phyloP scores from a whole-genome alignment of 92 coral and sea anemone species.

The Actinernus sp. region DNA sequence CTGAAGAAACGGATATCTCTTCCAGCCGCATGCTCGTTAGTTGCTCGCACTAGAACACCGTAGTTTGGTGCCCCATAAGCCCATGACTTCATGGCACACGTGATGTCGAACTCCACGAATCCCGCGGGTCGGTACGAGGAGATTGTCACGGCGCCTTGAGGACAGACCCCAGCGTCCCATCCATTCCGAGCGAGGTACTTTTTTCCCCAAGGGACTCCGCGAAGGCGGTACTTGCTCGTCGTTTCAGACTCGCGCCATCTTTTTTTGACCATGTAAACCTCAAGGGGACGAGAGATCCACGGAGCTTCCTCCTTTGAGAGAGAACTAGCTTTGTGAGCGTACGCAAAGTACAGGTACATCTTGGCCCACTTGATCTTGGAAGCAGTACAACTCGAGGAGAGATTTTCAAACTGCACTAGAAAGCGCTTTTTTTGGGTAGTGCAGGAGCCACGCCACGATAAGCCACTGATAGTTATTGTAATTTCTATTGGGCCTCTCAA shows the following conservation, averaged over 20 bases:
- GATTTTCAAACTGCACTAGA: constrained; percentile 61
- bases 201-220: constrained; percentile 8
- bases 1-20: constrained; percentile 66
- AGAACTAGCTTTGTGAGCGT: constrained; percentile 64
- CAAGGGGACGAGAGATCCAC: constrained; percentile 38
- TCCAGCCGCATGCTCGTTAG: constrained; percentile 53
- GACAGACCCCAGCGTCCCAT: constrained; percentile 22
- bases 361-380: constrained; percentile 43
- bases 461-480: constrained; percentile 44
- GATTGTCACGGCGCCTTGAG: constrained; percentile 44
- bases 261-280: constrained; percentile 51
- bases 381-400: constrained; percentile 27
- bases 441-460: constrained; percentile 43
- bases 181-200: constrained; percentile 11
- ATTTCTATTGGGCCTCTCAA: constrained; percentile 17
- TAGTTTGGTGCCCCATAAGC: constrained; percentile 52
- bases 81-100: constrained; percentile 66
- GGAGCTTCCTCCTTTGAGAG: constrained; percentile 28
- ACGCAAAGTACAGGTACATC: constrained; percentile 63
- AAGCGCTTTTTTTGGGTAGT: constrained; percentile 69
- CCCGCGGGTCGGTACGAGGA: constrained; percentile 63
- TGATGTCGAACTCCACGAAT: constrained; percentile 80
- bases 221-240: constrained; percentile 19
- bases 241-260: constrained; percentile 50
- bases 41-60: constrained; percentile 63